These are phyloP conservation scores for Gortyna flavago DNA, from an alignment of 2,888 invertebrate species.

Conservation along the genomic window DNA sequence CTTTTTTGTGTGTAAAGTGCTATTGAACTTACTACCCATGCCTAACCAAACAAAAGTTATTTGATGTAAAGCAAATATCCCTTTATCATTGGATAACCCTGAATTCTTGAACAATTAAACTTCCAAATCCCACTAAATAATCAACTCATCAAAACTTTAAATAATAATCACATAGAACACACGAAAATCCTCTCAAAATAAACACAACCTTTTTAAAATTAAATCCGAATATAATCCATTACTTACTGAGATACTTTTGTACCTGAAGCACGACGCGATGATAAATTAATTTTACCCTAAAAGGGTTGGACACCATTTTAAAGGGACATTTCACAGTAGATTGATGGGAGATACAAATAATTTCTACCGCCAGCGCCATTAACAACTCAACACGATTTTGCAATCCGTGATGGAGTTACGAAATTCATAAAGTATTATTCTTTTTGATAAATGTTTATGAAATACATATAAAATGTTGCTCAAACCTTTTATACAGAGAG, in stretches of 20 bases:
- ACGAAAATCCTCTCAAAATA: conserved; percentile 1
- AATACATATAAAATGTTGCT: neutral
- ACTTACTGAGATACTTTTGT: conserved; percentile 39
- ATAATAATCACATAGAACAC: neutral
- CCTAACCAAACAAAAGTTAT: too few relatives aligned
- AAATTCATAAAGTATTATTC: neutral
- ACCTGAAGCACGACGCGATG: conserved; percentile 38
- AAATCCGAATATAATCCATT: conserved; percentile 26
- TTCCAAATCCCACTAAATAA: neutral
- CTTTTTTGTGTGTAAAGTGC: neutral
- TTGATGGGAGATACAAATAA: conserved; percentile 42
- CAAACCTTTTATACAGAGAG: too few relatives aligned
- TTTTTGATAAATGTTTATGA: neutral
- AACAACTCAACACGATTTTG: conserved; percentile 11
- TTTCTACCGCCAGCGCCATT: conserved; percentile 15
- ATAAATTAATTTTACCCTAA: conserved; percentile 56
- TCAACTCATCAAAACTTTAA: neutral
- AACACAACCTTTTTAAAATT: conserved; percentile 16
- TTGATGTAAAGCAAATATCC: too few relatives aligned
- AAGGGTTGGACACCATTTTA: conserved; percentile 55
- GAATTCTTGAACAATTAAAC: neutral
- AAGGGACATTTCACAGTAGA: conserved; percentile 32
- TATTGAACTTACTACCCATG: too few relatives aligned
- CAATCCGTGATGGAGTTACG: neutral
- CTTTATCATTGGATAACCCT: neutral